These are phyloP conservation scores for Adelognathus sp. DNA, from an alignment of 2,888 invertebrate species.

Conservation along the genomic window DNA sequence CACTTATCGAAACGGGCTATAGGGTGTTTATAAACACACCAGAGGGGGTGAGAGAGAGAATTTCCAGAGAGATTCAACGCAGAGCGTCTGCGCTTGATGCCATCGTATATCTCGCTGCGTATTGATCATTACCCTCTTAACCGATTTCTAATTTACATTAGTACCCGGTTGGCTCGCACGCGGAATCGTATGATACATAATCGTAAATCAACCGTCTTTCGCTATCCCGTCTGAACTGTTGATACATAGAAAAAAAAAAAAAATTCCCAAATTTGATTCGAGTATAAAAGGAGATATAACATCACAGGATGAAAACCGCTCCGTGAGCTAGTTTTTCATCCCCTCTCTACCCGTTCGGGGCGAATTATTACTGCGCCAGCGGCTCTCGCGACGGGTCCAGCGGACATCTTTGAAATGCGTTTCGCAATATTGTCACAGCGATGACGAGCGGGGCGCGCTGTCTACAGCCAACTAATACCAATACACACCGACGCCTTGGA, in stretches of 20 bases:
- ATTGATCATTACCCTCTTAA: conserved; percentile 81
- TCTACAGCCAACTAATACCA: not conserved
- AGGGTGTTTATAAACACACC: conserved; percentile 57
- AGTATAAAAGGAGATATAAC: not conserved
- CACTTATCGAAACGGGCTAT: conserved; percentile 66
- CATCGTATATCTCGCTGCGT: conserved; percentile 74
- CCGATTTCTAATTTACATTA: conserved; percentile 79
- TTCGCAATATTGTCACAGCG: conserved; percentile 29
- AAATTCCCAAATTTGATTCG: too few species aligned
- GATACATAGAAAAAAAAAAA: too few species aligned
- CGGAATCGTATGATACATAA: conserved; percentile 26
- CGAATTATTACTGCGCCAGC: conserved; percentile 11
- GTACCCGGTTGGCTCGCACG: conserved; percentile 67
- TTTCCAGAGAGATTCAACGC: conserved; percentile 51
- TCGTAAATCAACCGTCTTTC: too few species aligned
- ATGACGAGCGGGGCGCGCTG: conserved; percentile 1
- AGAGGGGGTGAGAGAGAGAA: conserved; percentile 12
- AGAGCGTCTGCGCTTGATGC: conserved; percentile 79
- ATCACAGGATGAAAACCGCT: not conserved
- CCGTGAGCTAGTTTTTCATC: not conserved
- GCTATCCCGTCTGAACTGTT: too few species aligned
- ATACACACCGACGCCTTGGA: conserved; percentile 8
- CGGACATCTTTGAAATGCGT: conserved; percentile 53
- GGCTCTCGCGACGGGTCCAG: conserved; percentile 5
- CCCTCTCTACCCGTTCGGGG: not conserved